Percentiles rank a stretch among this genome's conserved stretches.
Evolutionary conservation across 1,140 invertebrate genomes (phyloP).

Genomic region (Scaptomyza hsui): DNA sequence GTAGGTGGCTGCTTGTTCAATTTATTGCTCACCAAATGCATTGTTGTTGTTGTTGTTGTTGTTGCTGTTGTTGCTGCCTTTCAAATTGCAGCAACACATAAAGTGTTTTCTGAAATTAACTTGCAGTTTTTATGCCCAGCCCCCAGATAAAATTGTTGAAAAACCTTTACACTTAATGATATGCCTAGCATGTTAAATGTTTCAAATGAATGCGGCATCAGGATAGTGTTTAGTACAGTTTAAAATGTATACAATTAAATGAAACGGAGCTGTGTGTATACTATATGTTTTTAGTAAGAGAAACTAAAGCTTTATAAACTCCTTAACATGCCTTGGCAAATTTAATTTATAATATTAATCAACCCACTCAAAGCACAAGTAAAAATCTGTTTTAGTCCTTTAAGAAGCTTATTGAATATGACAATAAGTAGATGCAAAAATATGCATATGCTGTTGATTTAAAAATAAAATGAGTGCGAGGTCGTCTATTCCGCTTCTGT

Average conservation of each 20-base stretch:
- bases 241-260: neutral
- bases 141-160: conserved; percentile 52
- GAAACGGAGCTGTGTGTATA: too few relatives aligned
- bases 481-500: neutral
- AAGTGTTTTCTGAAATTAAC: conserved; percentile 72
- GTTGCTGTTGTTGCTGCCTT: conserved; percentile 28
- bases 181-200: conserved; percentile 29
- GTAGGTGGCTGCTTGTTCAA: conserved; percentile 73
- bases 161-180: conserved; percentile 49
- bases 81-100: conserved; percentile 62
- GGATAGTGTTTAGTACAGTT: conserved; percentile 14
- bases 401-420: conserved; percentile 1
- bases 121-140: conserved; percentile 46
- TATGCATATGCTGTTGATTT: neutral
- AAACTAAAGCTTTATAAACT: too few relatives aligned
- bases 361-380: too few relatives aligned
- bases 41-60: conserved; percentile 35
- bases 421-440: neutral
- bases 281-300: too few relatives aligned
- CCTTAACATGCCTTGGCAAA: too few relatives aligned
- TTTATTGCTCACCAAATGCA: conserved; percentile 77
- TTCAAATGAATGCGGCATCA: conserved; percentile 19
- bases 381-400: neutral
- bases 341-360: too few relatives aligned
- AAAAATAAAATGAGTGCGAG: conserved; percentile 18